Evolutionary conservation across 2,888 invertebrate species (phyloP).

Genomic region (Smittia aterrima): DNA sequence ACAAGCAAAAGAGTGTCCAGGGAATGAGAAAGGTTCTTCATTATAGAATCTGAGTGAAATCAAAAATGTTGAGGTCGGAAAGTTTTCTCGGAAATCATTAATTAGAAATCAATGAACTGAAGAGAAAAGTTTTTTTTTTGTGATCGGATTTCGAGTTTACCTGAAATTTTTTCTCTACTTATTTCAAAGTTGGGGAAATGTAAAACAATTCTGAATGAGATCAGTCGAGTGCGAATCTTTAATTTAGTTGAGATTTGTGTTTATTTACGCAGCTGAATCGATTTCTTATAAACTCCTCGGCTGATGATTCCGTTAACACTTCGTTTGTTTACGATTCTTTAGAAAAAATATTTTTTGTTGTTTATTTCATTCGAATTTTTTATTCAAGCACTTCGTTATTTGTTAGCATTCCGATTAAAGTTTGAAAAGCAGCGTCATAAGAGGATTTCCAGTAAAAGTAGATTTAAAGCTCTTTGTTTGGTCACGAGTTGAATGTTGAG

Average conservation of each 20-base stretch:
- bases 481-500: neutral
- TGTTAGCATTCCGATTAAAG: neutral
- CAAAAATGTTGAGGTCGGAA: too few relatives aligned
- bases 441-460: neutral
- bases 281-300: neutral
- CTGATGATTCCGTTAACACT: too few relatives aligned
- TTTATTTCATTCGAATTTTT: neutral
- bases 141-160: neutral
- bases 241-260: constrained; percentile 3
- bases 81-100: too few relatives aligned
- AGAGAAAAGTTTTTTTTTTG: too few relatives aligned
- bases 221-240: constrained; percentile 27
- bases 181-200: neutral
- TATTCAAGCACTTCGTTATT: neutral
- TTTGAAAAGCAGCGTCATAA: neutral
- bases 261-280: neutral
- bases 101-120: too few relatives aligned
- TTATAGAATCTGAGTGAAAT: too few relatives aligned
- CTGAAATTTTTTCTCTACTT: constrained; percentile 5
- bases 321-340: too few relatives aligned
- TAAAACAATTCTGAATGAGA: neutral
- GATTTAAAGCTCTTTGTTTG: neutral
- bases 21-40: too few relatives aligned
- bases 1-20: too few relatives aligned
- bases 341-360: too few relatives aligned